phyloP scores from a whole-genome alignment of 37 sponge, comb jelly and placozoan genomes.

The Axinella damicornis region DNA sequence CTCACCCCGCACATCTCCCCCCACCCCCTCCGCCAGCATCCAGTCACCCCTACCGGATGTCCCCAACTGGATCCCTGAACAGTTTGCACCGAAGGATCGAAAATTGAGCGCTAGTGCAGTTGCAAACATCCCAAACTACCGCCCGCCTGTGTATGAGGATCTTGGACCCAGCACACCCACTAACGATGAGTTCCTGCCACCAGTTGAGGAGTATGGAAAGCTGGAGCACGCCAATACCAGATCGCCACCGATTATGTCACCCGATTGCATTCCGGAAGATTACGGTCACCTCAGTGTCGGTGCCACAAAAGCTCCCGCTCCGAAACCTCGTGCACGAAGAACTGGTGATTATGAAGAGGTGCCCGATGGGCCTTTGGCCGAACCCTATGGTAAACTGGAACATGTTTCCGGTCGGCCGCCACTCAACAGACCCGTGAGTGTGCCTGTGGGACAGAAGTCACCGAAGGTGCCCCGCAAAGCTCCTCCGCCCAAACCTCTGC shows the following conservation, averaged over 20 bases:
- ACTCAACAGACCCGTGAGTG: background rate
- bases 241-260: background rate
- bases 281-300: background rate
- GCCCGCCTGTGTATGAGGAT: background rate
- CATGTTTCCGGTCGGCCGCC: background rate
- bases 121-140: constrained; percentile 17
- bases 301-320: background rate
- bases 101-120: background rate
- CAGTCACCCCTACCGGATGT: background rate
- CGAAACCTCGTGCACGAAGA: background rate
- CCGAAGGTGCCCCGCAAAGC: background rate
- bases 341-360: background rate
- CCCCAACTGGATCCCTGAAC: background rate
- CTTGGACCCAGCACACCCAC: no score
- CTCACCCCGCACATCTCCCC: background rate
- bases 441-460: background rate
- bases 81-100: background rate
- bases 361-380: background rate
- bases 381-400: background rate
- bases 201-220: no score
- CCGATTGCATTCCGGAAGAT: background rate
- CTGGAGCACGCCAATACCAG: background rate
- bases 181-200: no score
- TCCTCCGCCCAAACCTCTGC: background rate
- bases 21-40: background rate